Evolutionary conservation across 1,140 invertebrate species (phyloP).

Genomic region (Eciton burchellii): DNA sequence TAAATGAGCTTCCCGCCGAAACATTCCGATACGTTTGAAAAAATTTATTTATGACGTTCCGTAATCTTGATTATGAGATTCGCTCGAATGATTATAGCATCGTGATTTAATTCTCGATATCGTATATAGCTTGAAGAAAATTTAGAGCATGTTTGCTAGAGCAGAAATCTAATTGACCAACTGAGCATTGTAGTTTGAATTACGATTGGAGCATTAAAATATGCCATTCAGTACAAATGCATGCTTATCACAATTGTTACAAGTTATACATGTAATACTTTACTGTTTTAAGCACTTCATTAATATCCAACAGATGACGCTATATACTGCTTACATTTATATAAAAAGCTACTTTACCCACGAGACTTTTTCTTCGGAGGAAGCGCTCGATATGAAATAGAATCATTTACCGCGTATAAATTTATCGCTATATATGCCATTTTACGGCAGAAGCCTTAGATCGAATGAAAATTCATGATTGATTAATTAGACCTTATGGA

Average conservation of each 20-base stretch:
- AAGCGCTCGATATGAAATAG: neutral
- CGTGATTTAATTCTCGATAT: neutral
- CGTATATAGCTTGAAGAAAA: neutral
- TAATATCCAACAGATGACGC: conserved; percentile 48
- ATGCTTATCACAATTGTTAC: conserved; percentile 9
- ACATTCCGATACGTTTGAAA: too few relatives aligned
- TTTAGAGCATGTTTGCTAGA: neutral
- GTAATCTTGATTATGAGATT: too few relatives aligned
- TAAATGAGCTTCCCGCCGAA: neutral
- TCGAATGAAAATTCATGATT: neutral
- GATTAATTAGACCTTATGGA: neutral
- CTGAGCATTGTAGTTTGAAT: neutral
- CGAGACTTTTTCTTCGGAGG: neutral
- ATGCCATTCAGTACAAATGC: neutral
- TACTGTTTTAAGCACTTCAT: neutral
- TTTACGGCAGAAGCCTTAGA: neutral
- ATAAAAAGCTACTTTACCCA: conserved; percentile 45
- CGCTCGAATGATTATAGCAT: neutral
- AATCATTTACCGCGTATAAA: neutral
- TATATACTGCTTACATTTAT: conserved; percentile 18
- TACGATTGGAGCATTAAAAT: neutral
- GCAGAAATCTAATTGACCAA: conserved; percentile 44
- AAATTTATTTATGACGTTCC: too few relatives aligned
- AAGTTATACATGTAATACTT: neutral
- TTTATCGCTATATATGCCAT: neutral